These are phyloP conservation scores for Coelopa pilipes DNA, from an alignment of 2,888 invertebrate species.

Conservation along the genomic window DNA sequence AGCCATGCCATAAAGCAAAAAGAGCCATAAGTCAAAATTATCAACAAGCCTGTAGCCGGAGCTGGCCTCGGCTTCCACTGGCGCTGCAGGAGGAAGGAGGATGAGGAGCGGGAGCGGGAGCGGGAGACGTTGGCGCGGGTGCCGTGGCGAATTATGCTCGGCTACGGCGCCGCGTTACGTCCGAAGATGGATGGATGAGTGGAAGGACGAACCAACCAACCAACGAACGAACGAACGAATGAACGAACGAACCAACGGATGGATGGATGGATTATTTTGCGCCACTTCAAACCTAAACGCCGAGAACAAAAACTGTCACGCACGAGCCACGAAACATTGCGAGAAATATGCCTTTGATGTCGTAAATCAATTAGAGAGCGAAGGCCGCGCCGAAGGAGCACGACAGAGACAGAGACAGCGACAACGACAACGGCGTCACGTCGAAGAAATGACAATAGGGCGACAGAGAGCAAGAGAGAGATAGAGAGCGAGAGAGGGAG, in stretches of 20 bases:
- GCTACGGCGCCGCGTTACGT: slow-evolving; percentile 32
- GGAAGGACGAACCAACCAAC: too few relatives aligned
- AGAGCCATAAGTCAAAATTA: slow-evolving; percentile 64
- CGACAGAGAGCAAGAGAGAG: too few relatives aligned
- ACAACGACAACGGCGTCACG: too few relatives aligned
- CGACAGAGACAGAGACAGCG: slow-evolving; percentile 34
- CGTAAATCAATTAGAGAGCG: slow-evolving; percentile 64
- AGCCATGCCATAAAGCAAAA: slow-evolving; percentile 38
- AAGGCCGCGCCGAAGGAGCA: slow-evolving; percentile 35
- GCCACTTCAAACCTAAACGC: slow-evolving; percentile 43
- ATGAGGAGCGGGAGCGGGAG: too few relatives aligned
- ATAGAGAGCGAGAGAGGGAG: too few relatives aligned
- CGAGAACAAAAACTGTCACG: slow-evolving; percentile 58
- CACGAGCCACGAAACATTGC: slow-evolving; percentile 64
- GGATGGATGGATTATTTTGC: slow-evolving; percentile 47
- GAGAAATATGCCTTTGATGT: slow-evolving; percentile 66
- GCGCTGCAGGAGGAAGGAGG: too few relatives aligned
- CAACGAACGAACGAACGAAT: too few relatives aligned
- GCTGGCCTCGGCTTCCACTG: too few relatives aligned
- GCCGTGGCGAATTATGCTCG: slow-evolving; percentile 11
- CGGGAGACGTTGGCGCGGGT: slow-evolving; percentile 46
- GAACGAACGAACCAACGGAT: too few relatives aligned
- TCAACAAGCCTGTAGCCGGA: slow-evolving; percentile 57
- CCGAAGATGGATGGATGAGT: too few relatives aligned
- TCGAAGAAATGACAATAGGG: too few relatives aligned